Percentiles rank a stretch among this genome's conserved stretches.
These are phyloP conservation scores for Luehdorfia chinensis DNA, from an alignment of 1,140 invertebrate species.

Conservation along the genomic window DNA sequence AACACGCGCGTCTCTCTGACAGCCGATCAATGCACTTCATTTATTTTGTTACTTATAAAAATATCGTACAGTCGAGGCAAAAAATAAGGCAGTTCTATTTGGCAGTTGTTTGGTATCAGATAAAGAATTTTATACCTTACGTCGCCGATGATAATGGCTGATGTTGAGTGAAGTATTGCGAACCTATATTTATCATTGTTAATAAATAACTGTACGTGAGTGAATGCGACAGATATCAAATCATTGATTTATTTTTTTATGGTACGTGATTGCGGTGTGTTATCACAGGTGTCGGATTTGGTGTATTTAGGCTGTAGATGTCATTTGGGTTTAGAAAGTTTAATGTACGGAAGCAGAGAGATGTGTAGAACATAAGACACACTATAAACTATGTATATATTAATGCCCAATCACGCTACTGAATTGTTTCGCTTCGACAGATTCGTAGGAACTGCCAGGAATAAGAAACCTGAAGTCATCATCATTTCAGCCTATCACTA, in stretches of 20 bases:
- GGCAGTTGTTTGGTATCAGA: neutral
- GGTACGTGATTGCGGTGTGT: neutral
- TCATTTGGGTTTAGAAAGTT: neutral
- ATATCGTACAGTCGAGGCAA: slow-evolving; percentile 5
- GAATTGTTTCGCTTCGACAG: too few species aligned
- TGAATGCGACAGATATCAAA: slow-evolving; percentile 12
- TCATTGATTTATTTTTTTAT: slow-evolving; percentile 1
- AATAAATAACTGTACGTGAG: slow-evolving; percentile 14
- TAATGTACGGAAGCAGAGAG: neutral
- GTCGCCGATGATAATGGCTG: neutral
- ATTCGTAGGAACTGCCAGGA: too few species aligned
- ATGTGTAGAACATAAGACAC: neutral
- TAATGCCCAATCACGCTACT: too few species aligned
- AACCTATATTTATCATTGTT: neutral
- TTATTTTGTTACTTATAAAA: slow-evolving; percentile 17
- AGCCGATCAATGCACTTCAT: slow-evolving; percentile 12
- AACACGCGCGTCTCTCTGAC: slow-evolving; percentile 13
- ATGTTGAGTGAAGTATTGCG: too few species aligned
- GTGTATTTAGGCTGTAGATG: neutral
- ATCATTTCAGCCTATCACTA: too few species aligned
- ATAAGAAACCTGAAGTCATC: too few species aligned
- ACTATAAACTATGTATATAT: too few species aligned
- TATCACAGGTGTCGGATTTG: slow-evolving; percentile 6
- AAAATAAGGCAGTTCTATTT: slow-evolving; percentile 1
- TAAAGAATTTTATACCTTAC: slow-evolving; percentile 3